These are phyloP conservation scores for Artibeus lituratus DNA, from an alignment of 2,797 vertebrate genomes.

Conservation along the genomic window DNA sequence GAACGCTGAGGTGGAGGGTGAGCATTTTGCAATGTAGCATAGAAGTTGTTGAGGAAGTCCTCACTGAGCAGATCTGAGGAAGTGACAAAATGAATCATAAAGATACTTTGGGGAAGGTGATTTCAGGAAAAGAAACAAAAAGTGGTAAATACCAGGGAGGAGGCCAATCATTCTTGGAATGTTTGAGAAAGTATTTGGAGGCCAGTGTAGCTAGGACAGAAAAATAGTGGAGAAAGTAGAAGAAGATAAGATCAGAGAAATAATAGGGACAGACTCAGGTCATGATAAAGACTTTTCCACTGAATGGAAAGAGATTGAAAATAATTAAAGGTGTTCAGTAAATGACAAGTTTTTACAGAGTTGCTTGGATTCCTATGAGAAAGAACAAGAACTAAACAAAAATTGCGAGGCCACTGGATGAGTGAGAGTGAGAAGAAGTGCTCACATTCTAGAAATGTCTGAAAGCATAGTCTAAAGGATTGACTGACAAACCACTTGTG, in stretches of 20 bases:
- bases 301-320: not conserved
- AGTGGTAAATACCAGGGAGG: not conserved
- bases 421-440: rapidly evolving
- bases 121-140: not conserved
- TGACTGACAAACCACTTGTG: too few species aligned
- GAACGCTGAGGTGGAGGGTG: not conserved
- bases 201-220: not conserved
- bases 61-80: not conserved
- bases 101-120: not conserved
- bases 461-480: not conserved
- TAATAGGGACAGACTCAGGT: not conserved
- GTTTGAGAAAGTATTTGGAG: not conserved
- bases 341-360: not conserved
- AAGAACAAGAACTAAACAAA: not conserved
- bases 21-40: not conserved
- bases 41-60: not conserved
- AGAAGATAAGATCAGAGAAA: not conserved
- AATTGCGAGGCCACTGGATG: not conserved
- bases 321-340: not conserved
- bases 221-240: not conserved
- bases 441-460: not conserved
- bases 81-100: not conserved
- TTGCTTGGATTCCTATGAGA: not conserved
- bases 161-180: not conserved
- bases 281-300: not conserved